Percentiles rank a stretch among this genome's conserved stretches.
Conservation (phyloP, 2,113 vertebrate genomes). For the Neodontobutis hainanensis region DNA sequence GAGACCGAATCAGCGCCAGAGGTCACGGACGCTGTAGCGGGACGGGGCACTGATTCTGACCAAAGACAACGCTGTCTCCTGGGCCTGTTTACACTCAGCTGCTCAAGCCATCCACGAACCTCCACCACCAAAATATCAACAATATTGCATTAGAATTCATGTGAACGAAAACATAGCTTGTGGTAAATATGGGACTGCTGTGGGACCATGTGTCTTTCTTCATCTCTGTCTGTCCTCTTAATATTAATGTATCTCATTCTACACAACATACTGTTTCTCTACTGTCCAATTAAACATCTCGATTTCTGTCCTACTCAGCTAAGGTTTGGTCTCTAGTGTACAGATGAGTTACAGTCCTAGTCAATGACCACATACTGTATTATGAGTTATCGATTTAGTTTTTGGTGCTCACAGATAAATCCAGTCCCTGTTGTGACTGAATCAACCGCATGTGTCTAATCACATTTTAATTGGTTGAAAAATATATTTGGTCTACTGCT, state of each 20-base stretch:
- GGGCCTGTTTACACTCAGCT: not conserved
- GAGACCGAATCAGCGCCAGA: not conserved
- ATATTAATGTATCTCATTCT: too few species aligned
- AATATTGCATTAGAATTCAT: too few species aligned
- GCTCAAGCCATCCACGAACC: not conserved
- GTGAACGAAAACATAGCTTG: too few species aligned
- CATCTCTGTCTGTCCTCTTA: too few species aligned
- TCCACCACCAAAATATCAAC: too few species aligned
- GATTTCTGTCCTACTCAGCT: too few species aligned
- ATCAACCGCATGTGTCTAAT: not conserved
- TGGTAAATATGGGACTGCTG: too few species aligned
- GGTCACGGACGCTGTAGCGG: not conserved
- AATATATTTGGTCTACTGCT: not conserved
- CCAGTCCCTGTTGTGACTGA: not conserved
- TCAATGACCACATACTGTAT: not conserved
- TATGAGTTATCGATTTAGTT: not conserved
- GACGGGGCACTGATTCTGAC: not conserved
- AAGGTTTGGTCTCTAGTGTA: too few species aligned
- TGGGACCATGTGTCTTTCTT: too few species aligned
- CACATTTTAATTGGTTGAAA: not conserved
- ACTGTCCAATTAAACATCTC: too few species aligned
- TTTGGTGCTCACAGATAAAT: not conserved
- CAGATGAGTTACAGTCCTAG: not conserved
- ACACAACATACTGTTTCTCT: too few species aligned
- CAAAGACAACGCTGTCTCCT: constrained; percentile 7